These are phyloP conservation scores for Aphelocoma coerulescens DNA, from an alignment of 2,113 vertebrate species.

Conservation along the genomic window DNA sequence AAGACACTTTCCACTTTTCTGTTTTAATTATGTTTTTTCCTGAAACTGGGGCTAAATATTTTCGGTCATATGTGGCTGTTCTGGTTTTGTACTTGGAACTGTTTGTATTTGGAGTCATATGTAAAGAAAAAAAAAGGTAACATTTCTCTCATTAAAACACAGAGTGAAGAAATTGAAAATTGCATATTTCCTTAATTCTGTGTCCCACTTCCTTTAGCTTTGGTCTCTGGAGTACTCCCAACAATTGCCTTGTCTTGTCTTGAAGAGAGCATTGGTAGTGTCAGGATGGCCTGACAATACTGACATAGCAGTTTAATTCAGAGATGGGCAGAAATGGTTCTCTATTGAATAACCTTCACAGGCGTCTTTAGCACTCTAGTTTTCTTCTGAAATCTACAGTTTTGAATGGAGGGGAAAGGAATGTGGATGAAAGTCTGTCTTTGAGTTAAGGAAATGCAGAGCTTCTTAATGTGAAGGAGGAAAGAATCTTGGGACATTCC, in stretches of 20 bases:
- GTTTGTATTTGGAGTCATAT: not conserved
- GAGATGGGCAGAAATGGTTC: not conserved
- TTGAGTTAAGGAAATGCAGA: not conserved
- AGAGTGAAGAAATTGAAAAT: not conserved
- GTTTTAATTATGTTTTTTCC: not conserved
- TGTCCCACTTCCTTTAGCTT: not conserved
- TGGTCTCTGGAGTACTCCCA: not conserved
- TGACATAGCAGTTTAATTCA: not conserved
- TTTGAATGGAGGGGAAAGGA: not conserved
- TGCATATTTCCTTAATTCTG: rapidly evolving
- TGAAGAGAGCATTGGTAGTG: not conserved
- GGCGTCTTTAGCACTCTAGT: not conserved
- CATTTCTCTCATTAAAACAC: not conserved
- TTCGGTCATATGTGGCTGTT: not conserved
- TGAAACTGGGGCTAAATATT: not conserved
- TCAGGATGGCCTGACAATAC: not conserved
- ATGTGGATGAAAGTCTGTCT: not conserved
- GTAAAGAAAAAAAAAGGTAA: not conserved
- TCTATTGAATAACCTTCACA: not conserved
- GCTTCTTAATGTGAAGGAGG: not conserved
- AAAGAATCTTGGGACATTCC: not conserved
- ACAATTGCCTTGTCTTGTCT: not conserved
- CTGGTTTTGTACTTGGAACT: not conserved
- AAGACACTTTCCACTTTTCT: not conserved
- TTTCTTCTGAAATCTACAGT: not conserved